These are phyloP conservation scores for Rhodinocichla rosea DNA, from an alignment of 2,113 vertebrate genomes.

Conservation along the genomic window DNA sequence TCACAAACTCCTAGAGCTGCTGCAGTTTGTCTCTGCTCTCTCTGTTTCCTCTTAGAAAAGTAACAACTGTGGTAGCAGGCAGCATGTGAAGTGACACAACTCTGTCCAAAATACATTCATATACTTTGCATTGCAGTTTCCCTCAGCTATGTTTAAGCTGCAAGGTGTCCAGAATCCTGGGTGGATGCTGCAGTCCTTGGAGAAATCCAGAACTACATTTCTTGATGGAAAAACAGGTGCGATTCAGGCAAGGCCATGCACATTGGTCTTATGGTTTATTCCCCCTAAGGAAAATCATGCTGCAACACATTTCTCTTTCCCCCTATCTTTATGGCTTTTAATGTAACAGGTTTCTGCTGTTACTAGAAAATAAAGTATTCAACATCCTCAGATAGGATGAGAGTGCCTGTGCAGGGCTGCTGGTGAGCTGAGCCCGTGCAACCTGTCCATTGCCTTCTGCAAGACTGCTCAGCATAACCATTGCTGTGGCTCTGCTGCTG, in stretches of 20 bases:
- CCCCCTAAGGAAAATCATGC: background rate
- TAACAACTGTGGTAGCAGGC: rapidly evolving
- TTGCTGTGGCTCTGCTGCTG: background rate
- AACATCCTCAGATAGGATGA: background rate
- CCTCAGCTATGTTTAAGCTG: background rate
- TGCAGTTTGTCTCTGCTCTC: background rate
- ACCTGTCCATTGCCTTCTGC: background rate
- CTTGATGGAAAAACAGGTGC: background rate
- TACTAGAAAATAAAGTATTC: background rate
- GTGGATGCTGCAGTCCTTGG: background rate
- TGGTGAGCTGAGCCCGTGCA: background rate
- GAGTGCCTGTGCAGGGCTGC: background rate
- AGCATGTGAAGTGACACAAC: background rate
- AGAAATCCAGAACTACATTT: background rate
- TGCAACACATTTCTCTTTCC: background rate
- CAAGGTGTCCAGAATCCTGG: background rate
- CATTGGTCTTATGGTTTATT: background rate
- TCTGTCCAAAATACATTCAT: background rate
- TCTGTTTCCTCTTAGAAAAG: background rate
- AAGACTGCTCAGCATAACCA: background rate
- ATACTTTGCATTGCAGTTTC: background rate
- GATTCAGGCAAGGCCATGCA: background rate
- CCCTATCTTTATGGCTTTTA: background rate
- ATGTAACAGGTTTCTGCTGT: background rate
- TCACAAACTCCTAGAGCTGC: background rate